These are phyloP conservation scores for Hydrotaea diabolus DNA, from an alignment of 2,888 invertebrate genomes.

Conservation along the genomic window DNA sequence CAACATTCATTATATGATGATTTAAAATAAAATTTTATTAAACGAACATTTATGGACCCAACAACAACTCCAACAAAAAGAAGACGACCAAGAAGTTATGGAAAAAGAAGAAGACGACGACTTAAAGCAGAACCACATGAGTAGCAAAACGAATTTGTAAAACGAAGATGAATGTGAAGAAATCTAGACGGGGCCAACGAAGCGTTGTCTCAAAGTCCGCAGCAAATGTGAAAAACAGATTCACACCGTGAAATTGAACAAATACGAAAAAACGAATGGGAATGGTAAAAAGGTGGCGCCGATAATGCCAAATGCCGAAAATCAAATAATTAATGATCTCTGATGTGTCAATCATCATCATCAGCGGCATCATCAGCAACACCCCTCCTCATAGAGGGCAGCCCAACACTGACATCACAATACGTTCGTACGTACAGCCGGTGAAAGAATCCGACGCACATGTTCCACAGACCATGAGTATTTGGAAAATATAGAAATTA, in stretches of 20 bases:
- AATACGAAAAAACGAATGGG: slow-evolving; percentile 65
- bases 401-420: too few species aligned
- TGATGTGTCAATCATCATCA: slow-evolving; percentile 70
- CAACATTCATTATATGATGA: slow-evolving; percentile 49
- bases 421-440: too few species aligned
- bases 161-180: slow-evolving; percentile 61
- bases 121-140: slow-evolving; percentile 68
- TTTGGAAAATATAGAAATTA: slow-evolving; percentile 28
- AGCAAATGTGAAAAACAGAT: slow-evolving; percentile 61
- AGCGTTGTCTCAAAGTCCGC: not conserved
- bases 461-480: not conserved
- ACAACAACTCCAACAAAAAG: not conserved
- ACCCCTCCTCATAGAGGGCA: not conserved
- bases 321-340: slow-evolving; percentile 75
- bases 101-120: not conserved
- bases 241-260: slow-evolving; percentile 72
- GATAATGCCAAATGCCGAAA: slow-evolving; percentile 54
- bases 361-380: not conserved
- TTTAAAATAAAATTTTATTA: slow-evolving; percentile 38
- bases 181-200: slow-evolving; percentile 15
- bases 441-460: not conserved
- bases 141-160: slow-evolving; percentile 71
- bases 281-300: slow-evolving; percentile 66
- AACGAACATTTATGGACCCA: slow-evolving; percentile 9
- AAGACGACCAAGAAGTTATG: too few species aligned